These are phyloP conservation scores for Megalops cyprinoides DNA, from an alignment of 2,797 vertebrate species.

Conservation along the genomic window DNA sequence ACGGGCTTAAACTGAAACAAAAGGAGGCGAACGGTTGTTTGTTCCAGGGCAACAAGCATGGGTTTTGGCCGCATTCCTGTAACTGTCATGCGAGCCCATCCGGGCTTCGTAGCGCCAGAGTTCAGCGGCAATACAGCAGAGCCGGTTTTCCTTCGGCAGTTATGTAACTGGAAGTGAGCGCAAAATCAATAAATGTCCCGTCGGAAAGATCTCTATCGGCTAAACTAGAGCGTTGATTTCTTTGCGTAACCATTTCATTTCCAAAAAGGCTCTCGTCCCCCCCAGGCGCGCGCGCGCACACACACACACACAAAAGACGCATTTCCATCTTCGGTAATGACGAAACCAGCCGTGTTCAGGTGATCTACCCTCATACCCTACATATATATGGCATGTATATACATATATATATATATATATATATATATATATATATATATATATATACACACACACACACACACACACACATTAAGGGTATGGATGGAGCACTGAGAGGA, in stretches of 20 bases:
- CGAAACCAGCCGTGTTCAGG: background rate
- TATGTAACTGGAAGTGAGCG: conserved; percentile 8
- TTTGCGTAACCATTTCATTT: conserved; percentile 3
- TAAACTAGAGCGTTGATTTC: background rate
- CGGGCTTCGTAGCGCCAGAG: background rate
- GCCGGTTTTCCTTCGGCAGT: background rate
- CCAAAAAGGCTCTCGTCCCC: background rate
- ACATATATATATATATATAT: background rate
- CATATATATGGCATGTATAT: too few relatives aligned
- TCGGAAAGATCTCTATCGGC: conserved; percentile 5
- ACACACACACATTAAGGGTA: background rate
- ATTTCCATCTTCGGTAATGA: conserved; percentile 1
- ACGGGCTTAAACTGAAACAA: background rate
- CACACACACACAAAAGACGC: background rate
- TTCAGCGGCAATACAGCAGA: too few relatives aligned
- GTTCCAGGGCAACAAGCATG: background rate
- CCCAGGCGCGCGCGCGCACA: background rate
- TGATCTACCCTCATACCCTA: background rate
- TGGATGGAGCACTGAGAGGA: background rate
- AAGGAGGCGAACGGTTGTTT: background rate
- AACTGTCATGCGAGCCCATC: background rate
- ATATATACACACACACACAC: background rate
- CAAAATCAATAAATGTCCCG: conserved; percentile 17
- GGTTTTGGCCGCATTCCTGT: background rate
- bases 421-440: too few relatives aligned